Conservation (phyloP, 2,888 invertebrate genomes). For the Patella depressa region DNA sequence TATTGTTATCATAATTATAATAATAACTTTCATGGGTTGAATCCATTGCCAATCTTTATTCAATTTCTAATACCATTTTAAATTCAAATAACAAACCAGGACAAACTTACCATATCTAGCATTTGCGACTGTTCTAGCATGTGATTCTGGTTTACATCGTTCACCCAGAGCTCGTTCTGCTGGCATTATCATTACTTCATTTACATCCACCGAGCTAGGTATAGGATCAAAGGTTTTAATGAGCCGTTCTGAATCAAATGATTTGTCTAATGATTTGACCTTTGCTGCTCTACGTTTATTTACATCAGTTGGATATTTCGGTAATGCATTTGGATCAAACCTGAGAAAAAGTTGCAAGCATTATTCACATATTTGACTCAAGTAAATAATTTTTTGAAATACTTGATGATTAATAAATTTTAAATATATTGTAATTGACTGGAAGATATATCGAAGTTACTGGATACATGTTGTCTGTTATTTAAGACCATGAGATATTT, state of each 20-base stretch:
- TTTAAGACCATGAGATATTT: too few species aligned
- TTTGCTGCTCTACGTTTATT: constrained; percentile 29
- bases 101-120: not conserved
- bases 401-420: too few species aligned
- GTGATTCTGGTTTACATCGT: not conserved
- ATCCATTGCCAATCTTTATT: too few species aligned
- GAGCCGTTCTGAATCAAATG: constrained; percentile 27
- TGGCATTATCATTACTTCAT: not conserved
- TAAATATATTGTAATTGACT: too few species aligned
- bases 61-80: too few species aligned
- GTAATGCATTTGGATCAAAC: constrained; percentile 39
- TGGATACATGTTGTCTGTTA: too few species aligned
- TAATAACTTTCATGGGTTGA: too few species aligned
- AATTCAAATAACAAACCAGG: too few species aligned
- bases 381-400: too few species aligned
- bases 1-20: too few species aligned
- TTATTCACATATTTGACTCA: too few species aligned
- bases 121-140: not conserved
- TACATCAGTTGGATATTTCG: constrained; percentile 34
- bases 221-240: constrained; percentile 20
- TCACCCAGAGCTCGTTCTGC: constrained; percentile 7
- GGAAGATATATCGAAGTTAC: too few species aligned
- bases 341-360: constrained; percentile 17
- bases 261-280: constrained; percentile 16
- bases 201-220: constrained; percentile 1